A percentile compares a stretch with the other conserved stretches of the same genome.
Evolutionary conservation across 35 echinoderm and acorn worm genomes (phyloP).

Genomic region (Ophiothrix spiculata): DNA sequence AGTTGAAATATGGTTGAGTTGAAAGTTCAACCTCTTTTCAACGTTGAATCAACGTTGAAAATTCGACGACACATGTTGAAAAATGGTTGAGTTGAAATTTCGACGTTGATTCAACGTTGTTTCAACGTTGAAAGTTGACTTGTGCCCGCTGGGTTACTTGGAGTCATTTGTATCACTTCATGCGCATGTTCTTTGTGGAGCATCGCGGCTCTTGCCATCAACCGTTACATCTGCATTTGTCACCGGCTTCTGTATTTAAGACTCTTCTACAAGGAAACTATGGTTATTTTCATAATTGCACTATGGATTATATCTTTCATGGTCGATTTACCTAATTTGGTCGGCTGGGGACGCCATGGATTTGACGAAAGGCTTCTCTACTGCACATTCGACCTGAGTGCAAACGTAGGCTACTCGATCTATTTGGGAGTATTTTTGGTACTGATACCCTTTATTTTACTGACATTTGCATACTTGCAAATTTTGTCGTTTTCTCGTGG

Average conservation of each 20-base stretch:
- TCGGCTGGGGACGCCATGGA: slow-evolving; percentile 49
- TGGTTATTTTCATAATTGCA: slow-evolving; percentile 26
- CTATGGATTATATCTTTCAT: slow-evolving; percentile 53
- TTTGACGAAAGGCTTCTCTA: slow-evolving; percentile 34
- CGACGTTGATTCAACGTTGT: too few relatives aligned
- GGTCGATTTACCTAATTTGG: slow-evolving; percentile 46
- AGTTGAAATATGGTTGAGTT: too few relatives aligned
- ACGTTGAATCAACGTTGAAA: too few relatives aligned
- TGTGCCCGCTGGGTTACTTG: too few relatives aligned
- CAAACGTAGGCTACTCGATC: slow-evolving; percentile 33
- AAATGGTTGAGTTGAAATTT: too few relatives aligned
- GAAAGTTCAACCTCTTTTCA: too few relatives aligned
- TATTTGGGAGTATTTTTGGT: too few relatives aligned
- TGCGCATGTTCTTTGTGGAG: slow-evolving; percentile 46
- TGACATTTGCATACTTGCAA: too few relatives aligned
- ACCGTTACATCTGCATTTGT: slow-evolving; percentile 33
- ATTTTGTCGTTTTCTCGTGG: too few relatives aligned
- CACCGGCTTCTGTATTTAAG: slow-evolving; percentile 25
- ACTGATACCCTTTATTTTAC: too few relatives aligned
- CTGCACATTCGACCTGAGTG: slow-evolving; percentile 30
- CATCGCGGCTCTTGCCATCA: slow-evolving; percentile 25
- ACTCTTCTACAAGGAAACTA: slow-evolving; percentile 49
- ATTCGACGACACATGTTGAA: too few relatives aligned
- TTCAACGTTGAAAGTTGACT: too few relatives aligned
- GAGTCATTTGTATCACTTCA: slow-evolving; percentile 27